phyloP scores from a whole-genome alignment of 2,888 invertebrate genomes.

The Perizoma flavofasciatum region DNA sequence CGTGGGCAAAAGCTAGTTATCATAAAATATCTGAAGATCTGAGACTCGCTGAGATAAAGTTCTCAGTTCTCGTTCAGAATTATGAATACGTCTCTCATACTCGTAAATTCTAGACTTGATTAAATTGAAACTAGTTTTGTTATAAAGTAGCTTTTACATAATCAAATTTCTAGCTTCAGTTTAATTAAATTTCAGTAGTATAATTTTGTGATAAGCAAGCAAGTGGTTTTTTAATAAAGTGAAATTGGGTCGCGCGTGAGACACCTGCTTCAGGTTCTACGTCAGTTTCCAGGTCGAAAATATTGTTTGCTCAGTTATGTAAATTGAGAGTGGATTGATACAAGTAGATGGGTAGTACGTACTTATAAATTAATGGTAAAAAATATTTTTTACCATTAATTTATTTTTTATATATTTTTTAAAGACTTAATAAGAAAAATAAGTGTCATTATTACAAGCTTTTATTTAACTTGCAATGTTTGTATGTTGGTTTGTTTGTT shows the following conservation, averaged over 20 bases:
- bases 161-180: constrained; percentile 20
- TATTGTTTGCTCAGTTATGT: constrained; percentile 7
- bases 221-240: constrained; percentile 27
- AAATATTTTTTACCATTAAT: no score
- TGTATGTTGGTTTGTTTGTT: no score
- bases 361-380: no score
- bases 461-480: no score
- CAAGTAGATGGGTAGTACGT: no score
- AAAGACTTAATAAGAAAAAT: no score
- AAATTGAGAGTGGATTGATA: neutral
- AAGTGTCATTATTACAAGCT: no score
- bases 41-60: constrained; percentile 4
- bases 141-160: constrained; percentile 12
- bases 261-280: constrained; percentile 14
- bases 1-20: no score
- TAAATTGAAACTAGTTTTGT: constrained; percentile 12
- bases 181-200: constrained; percentile 19
- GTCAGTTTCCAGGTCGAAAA: neutral
- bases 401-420: no score
- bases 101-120: constrained; percentile 16
- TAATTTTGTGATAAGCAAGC: constrained; percentile 16
- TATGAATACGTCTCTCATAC: constrained; percentile 3
- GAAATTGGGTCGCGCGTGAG: constrained; percentile 12
- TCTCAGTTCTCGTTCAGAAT: constrained; percentile 5
- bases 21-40: constrained; percentile 1